Conservation (phyloP, 2,113 vertebrate species). For the Amblyornis subalaris region DNA sequence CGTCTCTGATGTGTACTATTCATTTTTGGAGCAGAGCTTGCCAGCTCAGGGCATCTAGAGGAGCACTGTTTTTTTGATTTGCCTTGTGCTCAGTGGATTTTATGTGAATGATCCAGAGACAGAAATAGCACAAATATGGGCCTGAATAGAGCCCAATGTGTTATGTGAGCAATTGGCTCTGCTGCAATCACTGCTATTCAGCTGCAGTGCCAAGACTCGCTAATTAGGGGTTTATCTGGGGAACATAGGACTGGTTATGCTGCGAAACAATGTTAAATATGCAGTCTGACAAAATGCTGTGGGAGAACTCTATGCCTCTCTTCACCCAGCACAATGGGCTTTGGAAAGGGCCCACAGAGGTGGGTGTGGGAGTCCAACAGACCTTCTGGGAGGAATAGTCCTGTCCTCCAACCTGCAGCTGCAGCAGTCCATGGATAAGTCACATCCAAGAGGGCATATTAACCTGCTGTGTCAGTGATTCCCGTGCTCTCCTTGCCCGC, state of each 20-base stretch:
- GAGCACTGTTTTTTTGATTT: neutral
- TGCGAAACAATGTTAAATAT: slow-evolving; percentile 22
- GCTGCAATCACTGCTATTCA: slow-evolving; percentile 30
- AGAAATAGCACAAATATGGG: slow-evolving; percentile 19
- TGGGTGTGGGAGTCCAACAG: neutral
- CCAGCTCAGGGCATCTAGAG: neutral
- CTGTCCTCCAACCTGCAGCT: neutral
- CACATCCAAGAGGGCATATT: neutral
- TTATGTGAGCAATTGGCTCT: slow-evolving; percentile 13
- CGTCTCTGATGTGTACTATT: neutral
- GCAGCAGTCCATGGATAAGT: neutral
- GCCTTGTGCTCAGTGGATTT: neutral
- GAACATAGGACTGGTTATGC: slow-evolving; percentile 10
- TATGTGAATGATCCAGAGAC: slow-evolving; percentile 1
- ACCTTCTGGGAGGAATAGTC: neutral
- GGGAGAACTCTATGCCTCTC: neutral
- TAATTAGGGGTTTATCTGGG: slow-evolving; percentile 50
- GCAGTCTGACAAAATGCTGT: neutral
- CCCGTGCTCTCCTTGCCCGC: neutral
- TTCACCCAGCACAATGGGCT: neutral
- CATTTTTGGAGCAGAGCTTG: neutral
- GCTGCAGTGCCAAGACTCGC: neutral
- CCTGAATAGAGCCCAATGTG: slow-evolving; percentile 16
- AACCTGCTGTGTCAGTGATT: neutral
- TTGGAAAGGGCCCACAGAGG: neutral